A percentile compares a stretch with the other conserved stretches of the same genome.
These are phyloP conservation scores for Archocentrus centrarchus DNA, from an alignment of 2,113 vertebrate genomes.

Conservation along the genomic window DNA sequence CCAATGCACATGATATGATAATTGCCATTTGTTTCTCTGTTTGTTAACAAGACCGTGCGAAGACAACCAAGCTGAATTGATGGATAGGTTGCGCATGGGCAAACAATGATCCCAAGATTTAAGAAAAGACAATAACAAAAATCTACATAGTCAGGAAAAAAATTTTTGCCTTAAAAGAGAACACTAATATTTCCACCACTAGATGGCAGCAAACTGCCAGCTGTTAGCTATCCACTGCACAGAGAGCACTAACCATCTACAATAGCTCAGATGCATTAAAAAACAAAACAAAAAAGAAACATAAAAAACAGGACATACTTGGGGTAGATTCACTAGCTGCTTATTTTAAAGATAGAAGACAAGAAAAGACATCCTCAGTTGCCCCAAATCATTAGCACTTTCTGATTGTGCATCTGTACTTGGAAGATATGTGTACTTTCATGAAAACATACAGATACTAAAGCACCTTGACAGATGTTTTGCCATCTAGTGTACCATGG, in stretches of 20 bases:
- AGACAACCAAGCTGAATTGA: not conserved
- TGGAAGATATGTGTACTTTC: not conserved
- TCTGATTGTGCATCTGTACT: not conserved
- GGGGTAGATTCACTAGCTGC: not conserved
- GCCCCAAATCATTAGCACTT: not conserved
- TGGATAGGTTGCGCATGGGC: not conserved
- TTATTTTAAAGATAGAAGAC: not conserved
- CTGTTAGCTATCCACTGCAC: not conserved
- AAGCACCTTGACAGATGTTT: not conserved
- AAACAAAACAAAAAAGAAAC: too few relatives aligned
- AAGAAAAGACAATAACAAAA: not conserved
- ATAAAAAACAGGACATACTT: too few relatives aligned
- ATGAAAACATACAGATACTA: not conserved
- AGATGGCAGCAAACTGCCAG: constrained; percentile 47
- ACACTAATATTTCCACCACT: not conserved
- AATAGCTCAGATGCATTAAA: not conserved
- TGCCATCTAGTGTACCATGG: too few relatives aligned
- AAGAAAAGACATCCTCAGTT: not conserved
- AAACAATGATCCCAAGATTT: not conserved
- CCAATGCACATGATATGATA: not conserved
- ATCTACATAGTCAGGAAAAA: not conserved
- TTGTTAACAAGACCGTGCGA: not conserved
- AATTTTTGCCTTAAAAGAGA: not conserved
- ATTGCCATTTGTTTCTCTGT: not conserved
- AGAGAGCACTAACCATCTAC: not conserved